Conservation (phyloP, 1,140 invertebrate species). For the Archivesica marissinica region DNA sequence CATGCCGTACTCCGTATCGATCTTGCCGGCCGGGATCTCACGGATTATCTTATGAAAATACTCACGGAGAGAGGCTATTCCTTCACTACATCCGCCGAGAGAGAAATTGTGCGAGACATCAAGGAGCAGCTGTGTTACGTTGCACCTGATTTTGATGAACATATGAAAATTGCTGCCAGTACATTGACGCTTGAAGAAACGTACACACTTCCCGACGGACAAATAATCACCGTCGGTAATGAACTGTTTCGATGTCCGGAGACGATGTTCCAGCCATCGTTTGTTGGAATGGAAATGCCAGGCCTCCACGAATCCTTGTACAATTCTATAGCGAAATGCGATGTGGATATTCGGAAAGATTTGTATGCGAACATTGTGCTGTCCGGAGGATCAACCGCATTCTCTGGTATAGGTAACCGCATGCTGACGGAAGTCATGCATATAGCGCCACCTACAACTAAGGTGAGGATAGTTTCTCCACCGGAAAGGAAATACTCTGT, state of each 20-base stretch:
- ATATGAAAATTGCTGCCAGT: conserved; percentile 93
- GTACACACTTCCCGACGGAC: conserved; percentile 60
- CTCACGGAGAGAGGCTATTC: conserved; percentile 98
- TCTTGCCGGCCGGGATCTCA: conserved; percentile 96
- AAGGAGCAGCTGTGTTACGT: conserved; percentile 86
- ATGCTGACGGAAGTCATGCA: conserved; percentile 36
- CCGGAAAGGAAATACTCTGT: conserved; percentile 43
- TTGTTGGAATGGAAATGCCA: conserved; percentile 65
- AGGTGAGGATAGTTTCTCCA: conserved; percentile 58
- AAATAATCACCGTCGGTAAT: conserved; percentile 91
- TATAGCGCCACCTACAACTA: conserved; percentile 37
- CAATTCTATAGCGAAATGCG: conserved; percentile 39
- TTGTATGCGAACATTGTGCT: conserved; percentile 38
- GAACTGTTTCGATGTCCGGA: conserved; percentile 82
- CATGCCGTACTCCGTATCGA: conserved; percentile 94
- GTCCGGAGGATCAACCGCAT: conserved; percentile 33
- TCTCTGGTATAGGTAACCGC: conserved; percentile 31
- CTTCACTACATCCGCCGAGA: conserved; percentile 91
- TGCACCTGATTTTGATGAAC: conserved; percentile 88
- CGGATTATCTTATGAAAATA: conserved; percentile 98
- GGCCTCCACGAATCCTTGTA: not conserved
- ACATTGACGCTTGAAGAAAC: conserved; percentile 67
- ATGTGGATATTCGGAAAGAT: conserved; percentile 39
- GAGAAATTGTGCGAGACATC: conserved; percentile 92
- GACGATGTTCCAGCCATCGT: conserved; percentile 89